Percentiles rank a stretch among this genome's conserved stretches.
phyloP scores from a whole-genome alignment of 2,797 vertebrate genomes.

The Enteromius argenteus region DNA sequence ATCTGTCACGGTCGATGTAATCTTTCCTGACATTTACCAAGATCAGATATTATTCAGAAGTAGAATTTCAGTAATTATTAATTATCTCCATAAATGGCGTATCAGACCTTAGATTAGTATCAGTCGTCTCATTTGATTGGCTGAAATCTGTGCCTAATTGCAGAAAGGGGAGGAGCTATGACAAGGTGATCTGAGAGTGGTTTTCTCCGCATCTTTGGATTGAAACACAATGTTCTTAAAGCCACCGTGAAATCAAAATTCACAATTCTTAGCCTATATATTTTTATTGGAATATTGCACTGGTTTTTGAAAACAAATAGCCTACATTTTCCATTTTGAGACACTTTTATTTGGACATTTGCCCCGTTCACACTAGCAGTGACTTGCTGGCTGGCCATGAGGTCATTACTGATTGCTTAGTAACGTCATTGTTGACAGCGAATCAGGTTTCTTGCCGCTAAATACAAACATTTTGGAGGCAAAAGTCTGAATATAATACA shows the following conservation, averaged over 20 bases:
- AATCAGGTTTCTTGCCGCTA: too few relatives aligned
- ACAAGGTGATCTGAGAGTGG: background rate
- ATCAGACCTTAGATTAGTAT: background rate
- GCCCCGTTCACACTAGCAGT: too few relatives aligned
- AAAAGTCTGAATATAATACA: too few relatives aligned
- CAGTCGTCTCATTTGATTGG: constrained; percentile 6
- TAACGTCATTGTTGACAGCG: too few relatives aligned
- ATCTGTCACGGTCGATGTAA: background rate
- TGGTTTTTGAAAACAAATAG: background rate
- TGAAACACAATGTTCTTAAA: background rate
- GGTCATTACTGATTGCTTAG: too few relatives aligned
- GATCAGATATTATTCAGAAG: background rate
- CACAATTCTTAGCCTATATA: background rate
- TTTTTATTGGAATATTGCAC: background rate
- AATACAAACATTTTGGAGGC: too few relatives aligned
- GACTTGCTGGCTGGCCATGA: too few relatives aligned
- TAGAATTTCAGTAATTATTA: background rate
- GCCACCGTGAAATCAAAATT: background rate
- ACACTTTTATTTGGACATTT: background rate
- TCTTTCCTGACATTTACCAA: constrained; percentile 7
- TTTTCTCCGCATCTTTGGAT: background rate
- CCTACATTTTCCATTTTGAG: background rate
- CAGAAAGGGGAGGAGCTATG: constrained; percentile 10
- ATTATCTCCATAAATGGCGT: too few relatives aligned
- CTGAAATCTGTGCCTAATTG: background rate